These are phyloP conservation scores for Carcinoscorpius rotundicauda DNA, from an alignment of 1,140 invertebrate species.

Conservation along the genomic window DNA sequence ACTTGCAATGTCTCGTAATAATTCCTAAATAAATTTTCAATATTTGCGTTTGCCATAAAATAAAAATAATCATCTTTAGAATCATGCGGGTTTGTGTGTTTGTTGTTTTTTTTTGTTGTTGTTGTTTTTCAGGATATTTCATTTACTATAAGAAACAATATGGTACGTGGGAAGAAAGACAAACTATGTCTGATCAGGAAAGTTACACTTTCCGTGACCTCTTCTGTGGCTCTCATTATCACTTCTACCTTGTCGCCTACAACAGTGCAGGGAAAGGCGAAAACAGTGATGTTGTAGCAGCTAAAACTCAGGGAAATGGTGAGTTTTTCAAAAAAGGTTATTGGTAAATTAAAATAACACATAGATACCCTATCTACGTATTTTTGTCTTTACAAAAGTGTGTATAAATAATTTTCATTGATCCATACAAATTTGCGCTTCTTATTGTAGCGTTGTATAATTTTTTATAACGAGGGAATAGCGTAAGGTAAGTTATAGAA, in stretches of 20 bases:
- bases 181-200: constrained; percentile 18
- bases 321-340: constrained; percentile 11
- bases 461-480: no score
- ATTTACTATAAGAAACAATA: constrained; percentile 22
- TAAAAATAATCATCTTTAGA: no score
- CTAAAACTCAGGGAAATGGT: constrained; percentile 46
- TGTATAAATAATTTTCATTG: no score
- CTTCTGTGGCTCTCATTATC: constrained; percentile 31
- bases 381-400: no score
- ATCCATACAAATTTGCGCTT: no score
- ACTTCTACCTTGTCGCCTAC: constrained; percentile 32
- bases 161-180: constrained; percentile 23
- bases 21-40: no score
- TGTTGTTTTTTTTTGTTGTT: neutral
- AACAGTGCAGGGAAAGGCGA: constrained; percentile 38
- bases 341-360: no score
- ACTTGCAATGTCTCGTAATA: no score
- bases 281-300: constrained; percentile 36
- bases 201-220: constrained; percentile 31
- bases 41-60: no score
- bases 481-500: no score
- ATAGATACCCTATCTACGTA: no score
- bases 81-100: neutral
- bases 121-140: constrained; percentile 19
- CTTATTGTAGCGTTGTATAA: no score